Conservation (phyloP, 2,888 invertebrate genomes). For the Orthosia gothica region DNA sequence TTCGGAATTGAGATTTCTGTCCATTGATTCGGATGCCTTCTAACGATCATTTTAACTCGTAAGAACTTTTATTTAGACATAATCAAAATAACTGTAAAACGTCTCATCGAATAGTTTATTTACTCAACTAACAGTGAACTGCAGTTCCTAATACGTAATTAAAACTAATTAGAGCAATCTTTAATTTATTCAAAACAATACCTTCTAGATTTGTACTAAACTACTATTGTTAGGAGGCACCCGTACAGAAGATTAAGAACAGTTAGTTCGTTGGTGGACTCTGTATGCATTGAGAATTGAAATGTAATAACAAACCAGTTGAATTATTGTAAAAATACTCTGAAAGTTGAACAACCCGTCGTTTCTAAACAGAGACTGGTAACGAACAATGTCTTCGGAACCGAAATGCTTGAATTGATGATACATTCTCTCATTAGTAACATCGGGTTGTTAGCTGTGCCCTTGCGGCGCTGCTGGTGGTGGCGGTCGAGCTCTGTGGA, state of each 20-base stretch:
- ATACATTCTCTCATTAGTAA: slow-evolving; percentile 76
- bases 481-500: slow-evolving; percentile 59
- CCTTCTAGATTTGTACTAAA: slow-evolving; percentile 71
- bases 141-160: slow-evolving; percentile 89
- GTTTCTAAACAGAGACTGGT: slow-evolving; percentile 76
- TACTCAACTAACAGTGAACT: slow-evolving; percentile 83
- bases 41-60: slow-evolving; percentile 73
- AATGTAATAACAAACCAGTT: slow-evolving; percentile 73
- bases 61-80: slow-evolving; percentile 71
- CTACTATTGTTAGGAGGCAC: slow-evolving; percentile 76
- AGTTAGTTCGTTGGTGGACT: slow-evolving; percentile 67
- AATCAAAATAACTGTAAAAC: slow-evolving; percentile 67
- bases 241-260: slow-evolving; percentile 69
- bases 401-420: slow-evolving; percentile 49
- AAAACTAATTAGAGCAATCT: slow-evolving; percentile 81
- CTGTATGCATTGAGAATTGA: slow-evolving; percentile 84
- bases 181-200: slow-evolving; percentile 81
- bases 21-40: slow-evolving; percentile 79
- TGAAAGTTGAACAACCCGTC: slow-evolving; percentile 75
- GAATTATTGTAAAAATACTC: slow-evolving; percentile 67
- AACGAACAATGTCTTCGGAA: slow-evolving; percentile 53
- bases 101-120: slow-evolving; percentile 80
- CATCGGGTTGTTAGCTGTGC: slow-evolving; percentile 77
- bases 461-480: slow-evolving; percentile 50
- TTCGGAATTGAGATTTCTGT: slow-evolving; percentile 85